Evolutionary conservation across 1,140 invertebrate species (phyloP), one percentile per base, ranked within the genome.

Genomic region (Batillaria attramentaria): DNA sequence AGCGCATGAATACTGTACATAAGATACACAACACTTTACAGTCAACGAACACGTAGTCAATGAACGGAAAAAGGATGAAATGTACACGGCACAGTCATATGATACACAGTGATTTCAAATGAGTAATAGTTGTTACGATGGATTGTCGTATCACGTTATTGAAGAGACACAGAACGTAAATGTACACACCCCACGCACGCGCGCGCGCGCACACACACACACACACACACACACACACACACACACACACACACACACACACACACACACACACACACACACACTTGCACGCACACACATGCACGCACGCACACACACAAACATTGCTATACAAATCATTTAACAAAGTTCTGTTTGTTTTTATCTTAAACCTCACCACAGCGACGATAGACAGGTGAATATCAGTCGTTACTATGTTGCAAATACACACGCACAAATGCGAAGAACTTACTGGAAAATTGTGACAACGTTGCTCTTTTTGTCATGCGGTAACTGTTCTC

Each of bases 171-270:
- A 62, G 18, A n/a, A n/a, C 57, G 57, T 60, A 4, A 20, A n/a
- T 31, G 57, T 5, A 65, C 62, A 33, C 57, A 33, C 62, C 33
- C 62, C 57, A 65, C 62, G 37, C 62, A 65, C 31, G 37, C 62
- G 8, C 65, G 31, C 42, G 46, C 62, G 69, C 62, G 46, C 76
- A 69, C 42, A 68, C 62, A 50, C 65, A 43, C 62, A 50, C 50
- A 69, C 62, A 68, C 60, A 78, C 46, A 50, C 43, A 8, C 31
- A 78, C 43, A 46, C 46, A 46, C 66, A 66, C 28, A 54, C 41
- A 69, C 24, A 50, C 66, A 37, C 66, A 50, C 42, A 70, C 62
- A 74, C 43, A 74, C 72, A 74, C 43, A 74, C 46, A 74, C 43
- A 74, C 72, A 74, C 72, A 74, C 46, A 74, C 54, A 60, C 50